phyloP scores from a whole-genome alignment of 2,888 invertebrate genomes.

The Acleris literana region DNA sequence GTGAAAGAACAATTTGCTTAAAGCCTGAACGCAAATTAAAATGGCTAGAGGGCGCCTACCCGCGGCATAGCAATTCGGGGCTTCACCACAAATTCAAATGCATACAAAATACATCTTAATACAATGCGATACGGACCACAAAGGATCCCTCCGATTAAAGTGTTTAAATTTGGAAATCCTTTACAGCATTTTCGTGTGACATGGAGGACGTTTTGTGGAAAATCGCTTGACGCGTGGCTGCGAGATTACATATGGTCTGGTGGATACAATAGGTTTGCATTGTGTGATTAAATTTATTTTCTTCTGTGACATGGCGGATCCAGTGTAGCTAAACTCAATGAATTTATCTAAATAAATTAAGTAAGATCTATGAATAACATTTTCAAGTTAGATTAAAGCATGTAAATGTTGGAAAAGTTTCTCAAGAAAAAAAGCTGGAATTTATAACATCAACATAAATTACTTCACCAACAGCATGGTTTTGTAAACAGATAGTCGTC shows the following conservation, averaged over 20 bases:
- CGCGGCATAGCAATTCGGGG: slow-evolving; percentile 54
- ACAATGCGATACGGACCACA: slow-evolving; percentile 51
- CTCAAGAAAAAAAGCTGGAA: no score
- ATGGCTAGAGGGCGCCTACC: slow-evolving; percentile 57
- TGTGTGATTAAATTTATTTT: slow-evolving; percentile 25
- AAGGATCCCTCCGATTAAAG: slow-evolving; percentile 46
- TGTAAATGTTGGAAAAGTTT: no score
- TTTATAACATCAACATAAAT: no score
- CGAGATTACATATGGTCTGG: slow-evolving; percentile 48
- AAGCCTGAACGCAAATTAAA: slow-evolving; percentile 62
- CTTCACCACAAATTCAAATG: slow-evolving; percentile 45
- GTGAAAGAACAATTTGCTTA: slow-evolving; percentile 66
- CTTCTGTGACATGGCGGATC: neutral
- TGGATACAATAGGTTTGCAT: slow-evolving; percentile 37
- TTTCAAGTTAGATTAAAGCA: no score
- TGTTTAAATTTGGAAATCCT: slow-evolving; percentile 50
- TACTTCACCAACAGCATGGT: no score
- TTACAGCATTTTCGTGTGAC: slow-evolving; percentile 49
- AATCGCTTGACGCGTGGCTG: slow-evolving; percentile 50
- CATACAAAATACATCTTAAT: slow-evolving; percentile 44
- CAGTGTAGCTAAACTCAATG: no score
- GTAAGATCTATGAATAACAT: no score
- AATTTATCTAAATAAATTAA: no score
- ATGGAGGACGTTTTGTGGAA: slow-evolving; percentile 53
- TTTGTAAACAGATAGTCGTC: no score